Conservation (phyloP, 1,140 invertebrate genomes). For the Hetaerina americana region DNA sequence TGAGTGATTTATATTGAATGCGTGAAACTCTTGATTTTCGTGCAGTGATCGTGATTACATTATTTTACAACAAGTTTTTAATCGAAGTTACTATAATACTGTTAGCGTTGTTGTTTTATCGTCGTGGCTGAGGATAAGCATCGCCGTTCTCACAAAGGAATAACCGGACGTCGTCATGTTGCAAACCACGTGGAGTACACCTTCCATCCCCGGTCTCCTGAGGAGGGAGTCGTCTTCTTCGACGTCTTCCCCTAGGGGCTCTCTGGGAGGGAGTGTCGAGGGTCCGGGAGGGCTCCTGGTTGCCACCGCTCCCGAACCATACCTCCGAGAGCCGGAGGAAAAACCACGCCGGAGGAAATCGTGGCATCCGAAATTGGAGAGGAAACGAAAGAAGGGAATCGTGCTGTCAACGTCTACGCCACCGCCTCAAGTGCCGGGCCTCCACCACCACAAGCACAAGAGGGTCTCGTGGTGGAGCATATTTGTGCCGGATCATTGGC, state of each 20-base stretch:
- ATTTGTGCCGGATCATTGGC: constrained; percentile 55
- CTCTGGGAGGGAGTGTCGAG: neutral
- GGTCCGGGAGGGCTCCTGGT: neutral
- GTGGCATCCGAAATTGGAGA: constrained; percentile 55
- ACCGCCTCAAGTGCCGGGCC: constrained; percentile 17
- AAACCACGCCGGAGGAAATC: constrained; percentile 46
- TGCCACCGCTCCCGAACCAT: neutral
- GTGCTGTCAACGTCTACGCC: constrained; percentile 24
- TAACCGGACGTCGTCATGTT: no score
- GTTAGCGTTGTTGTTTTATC: no score
- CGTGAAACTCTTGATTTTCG: no score
- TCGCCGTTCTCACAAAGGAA: no score
- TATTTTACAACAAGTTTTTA: no score
- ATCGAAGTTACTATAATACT: no score
- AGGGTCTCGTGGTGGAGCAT: constrained; percentile 76
- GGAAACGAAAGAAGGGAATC: constrained; percentile 48
- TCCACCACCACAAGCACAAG: constrained; percentile 46
- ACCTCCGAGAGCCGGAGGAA: constrained; percentile 18
- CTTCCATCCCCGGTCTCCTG: constrained; percentile 27
- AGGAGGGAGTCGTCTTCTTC: neutral
- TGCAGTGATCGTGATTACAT: no score
- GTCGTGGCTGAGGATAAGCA: no score
- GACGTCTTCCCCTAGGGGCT: neutral
- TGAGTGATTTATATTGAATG: no score
- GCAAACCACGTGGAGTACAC: constrained; percentile 24